Percentiles rank a stretch among this genome's conserved stretches.
These are phyloP conservation scores for Brachyrhaphis roseni DNA, from an alignment of 2,797 vertebrate genomes.

Conservation along the genomic window DNA sequence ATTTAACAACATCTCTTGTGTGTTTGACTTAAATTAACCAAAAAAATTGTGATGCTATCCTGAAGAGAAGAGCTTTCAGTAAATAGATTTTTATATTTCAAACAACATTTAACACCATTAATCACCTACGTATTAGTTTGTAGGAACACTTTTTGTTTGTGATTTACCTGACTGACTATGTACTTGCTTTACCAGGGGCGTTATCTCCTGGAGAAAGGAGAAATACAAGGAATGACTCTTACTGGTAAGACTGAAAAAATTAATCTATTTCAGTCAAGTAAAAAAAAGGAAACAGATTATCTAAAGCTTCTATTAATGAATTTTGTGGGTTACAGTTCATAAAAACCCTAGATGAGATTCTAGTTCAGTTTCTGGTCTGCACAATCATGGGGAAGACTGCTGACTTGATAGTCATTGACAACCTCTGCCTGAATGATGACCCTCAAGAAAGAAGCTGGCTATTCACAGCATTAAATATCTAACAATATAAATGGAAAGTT, in stretches of 20 bases:
- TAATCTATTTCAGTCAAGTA: not conserved
- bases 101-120: constrained; percentile 9
- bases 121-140: constrained; percentile 12
- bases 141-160: not conserved
- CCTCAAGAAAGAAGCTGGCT: not conserved
- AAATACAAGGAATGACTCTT: constrained; percentile 62
- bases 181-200: constrained; percentile 72
- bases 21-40: constrained; percentile 32
- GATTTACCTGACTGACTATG: constrained; percentile 36
- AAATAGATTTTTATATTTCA: constrained; percentile 23
- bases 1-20: constrained; percentile 41
- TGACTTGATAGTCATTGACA: not conserved
- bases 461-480: not conserved
- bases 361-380: not conserved
- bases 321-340: not conserved
- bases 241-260: constrained; percentile 63
- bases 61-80: constrained; percentile 17
- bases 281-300: not conserved
- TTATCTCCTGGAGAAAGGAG: constrained; percentile 70
- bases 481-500: not conserved
- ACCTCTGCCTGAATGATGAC: not conserved
- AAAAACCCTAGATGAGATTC: not conserved
- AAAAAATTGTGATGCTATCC: not conserved
- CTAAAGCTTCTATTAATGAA: not conserved
- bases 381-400: not conserved